phyloP scores from a whole-genome alignment of 2,113 vertebrate species.

The Poecile atricapillus region DNA sequence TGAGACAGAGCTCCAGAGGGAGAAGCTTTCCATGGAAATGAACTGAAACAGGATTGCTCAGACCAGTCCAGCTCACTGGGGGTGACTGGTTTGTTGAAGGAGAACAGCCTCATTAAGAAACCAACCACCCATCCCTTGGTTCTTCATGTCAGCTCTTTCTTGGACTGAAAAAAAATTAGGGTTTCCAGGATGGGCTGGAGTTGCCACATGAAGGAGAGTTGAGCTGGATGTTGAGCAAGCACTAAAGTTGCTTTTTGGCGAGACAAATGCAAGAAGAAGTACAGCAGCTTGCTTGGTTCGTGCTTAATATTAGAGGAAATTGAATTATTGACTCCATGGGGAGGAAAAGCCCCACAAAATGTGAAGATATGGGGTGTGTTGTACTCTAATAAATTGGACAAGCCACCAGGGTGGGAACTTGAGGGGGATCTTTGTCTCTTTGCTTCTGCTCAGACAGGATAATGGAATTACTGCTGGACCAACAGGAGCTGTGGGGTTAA shows the following conservation, averaged over 20 bases:
- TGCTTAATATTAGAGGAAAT: not conserved
- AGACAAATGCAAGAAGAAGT: not conserved
- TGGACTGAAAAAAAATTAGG: not conserved
- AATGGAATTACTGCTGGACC: not conserved
- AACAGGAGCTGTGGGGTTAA: not conserved
- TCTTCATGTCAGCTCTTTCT: not conserved
- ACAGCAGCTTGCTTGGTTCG: not conserved
- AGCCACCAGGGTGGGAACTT: not conserved
- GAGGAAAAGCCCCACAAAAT: not conserved
- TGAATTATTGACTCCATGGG: not conserved
- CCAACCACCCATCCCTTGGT: not conserved
- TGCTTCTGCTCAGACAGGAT: not conserved
- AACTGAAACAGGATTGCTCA: not conserved
- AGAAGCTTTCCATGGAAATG: not conserved
- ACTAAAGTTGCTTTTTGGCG: not conserved
- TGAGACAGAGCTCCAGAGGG: not conserved
- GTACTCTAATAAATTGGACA: not conserved
- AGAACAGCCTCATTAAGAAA: not conserved
- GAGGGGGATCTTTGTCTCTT: not conserved
- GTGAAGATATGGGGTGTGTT: not conserved
- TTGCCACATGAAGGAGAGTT: not conserved
- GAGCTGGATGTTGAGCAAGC: not conserved
- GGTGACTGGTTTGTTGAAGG: not conserved
- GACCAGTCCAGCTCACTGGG: not conserved
- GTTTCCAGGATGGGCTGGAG: not conserved